Evolutionary conservation across 1,140 invertebrate genomes (phyloP), one percentile per base, ranked within the genome.

Genomic region (roundworm (Caenorhabditis elegans)): DNA sequence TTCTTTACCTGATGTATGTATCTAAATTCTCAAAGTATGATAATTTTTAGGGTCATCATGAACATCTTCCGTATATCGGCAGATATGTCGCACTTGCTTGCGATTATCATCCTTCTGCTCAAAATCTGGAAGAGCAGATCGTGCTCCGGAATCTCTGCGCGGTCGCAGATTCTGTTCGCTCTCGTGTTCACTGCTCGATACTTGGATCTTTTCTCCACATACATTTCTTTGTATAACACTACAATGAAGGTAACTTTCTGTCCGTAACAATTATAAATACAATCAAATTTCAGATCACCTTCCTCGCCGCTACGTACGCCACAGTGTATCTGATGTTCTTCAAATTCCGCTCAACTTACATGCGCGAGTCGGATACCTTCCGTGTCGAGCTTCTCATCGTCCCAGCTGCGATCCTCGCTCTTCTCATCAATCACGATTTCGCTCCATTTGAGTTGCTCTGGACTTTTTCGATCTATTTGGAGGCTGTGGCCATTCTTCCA

Each of bases 401-500:
- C 83, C 97, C 97, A 15, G 93, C 94, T 76, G 92, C 94, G 78
- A 91, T 96, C 10, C 91, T 99, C 65, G 93, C 97, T 17, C 90
- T 99, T 82, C 88, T 98, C 31, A 94, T 98, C 85, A 98, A 98
- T 90, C 95, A 98, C 91, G 95, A 97, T 36, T 97, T 97, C 88
- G 93, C 93, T 28, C 91, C 94, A 19, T 91, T 98, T 87, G 97
- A 98, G 92, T 94, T 96, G 22, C 49, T 85, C 11, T 82, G 84
- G 83, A 85, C 82, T 47, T 85, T 85, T 79, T 84, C 82, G 89
- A 99, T 99, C 92, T 99, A 99, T 90, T 91, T 99, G 90, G 98
- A 99, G 90, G 94, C 97, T 5, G 96, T 99, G 48, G 98, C 98
- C 70, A 99, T 99, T 90, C 91, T 99, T 83, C 98, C 98, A 0